Evolutionary conservation across 2,113 vertebrate species (phyloP).

Genomic region (Lampris megalopsis): DNA sequence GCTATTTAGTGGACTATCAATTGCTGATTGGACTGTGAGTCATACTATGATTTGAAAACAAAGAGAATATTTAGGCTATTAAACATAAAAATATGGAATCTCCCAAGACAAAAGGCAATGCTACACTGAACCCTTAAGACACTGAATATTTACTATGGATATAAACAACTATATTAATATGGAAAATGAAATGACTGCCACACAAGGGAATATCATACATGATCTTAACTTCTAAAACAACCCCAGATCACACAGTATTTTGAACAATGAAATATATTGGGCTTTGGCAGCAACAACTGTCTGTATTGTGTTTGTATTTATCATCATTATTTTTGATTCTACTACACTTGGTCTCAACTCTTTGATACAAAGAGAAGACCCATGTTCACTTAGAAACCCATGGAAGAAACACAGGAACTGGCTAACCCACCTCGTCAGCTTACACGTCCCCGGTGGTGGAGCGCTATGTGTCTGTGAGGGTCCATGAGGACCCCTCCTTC

Average conservation of each 20-base stretch:
- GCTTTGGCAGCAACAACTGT: not conserved
- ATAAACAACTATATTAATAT: not conserved
- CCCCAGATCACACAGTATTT: no score
- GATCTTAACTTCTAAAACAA: no score
- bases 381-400: not conserved
- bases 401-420: constrained; percentile 13
- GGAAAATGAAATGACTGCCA: not conserved
- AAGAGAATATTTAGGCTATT: not conserved
- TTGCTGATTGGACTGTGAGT: not conserved
- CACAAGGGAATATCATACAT: no score
- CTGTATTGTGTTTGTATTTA: not conserved
- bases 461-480: constrained; percentile 21
- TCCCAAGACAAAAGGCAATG: not conserved
- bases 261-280: not conserved
- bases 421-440: constrained; percentile 70
- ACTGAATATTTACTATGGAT: no score
- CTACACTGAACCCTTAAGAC: not conserved
- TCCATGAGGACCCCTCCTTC: constrained; percentile 63
- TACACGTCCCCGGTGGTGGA: constrained; percentile 61
- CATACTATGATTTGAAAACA: not conserved
- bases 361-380: not conserved
- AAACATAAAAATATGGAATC: not conserved
- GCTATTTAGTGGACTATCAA: no score
- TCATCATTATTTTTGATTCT: not conserved
- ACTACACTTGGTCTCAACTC: not conserved